Evolutionary conservation across 2,797 vertebrate genomes (phyloP).

Genomic region (Periophthalmus magnuspinnatus): DNA sequence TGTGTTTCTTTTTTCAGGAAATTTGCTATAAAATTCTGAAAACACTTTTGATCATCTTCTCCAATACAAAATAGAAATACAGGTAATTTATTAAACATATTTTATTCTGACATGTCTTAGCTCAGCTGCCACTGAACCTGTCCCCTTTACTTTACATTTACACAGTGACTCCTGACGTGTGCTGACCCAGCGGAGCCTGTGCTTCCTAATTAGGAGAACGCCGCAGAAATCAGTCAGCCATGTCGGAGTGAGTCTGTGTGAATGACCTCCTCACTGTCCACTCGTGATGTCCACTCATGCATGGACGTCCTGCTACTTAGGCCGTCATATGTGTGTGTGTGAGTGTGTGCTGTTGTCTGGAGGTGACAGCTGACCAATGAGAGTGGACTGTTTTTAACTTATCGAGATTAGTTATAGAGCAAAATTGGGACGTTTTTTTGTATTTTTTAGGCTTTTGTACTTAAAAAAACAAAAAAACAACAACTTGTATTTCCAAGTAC

Average conservation of each 20-base stretch:
- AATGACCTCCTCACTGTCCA: slow-evolving; percentile 63
- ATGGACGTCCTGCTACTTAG: slow-evolving; percentile 65
- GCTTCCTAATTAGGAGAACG: slow-evolving; percentile 64
- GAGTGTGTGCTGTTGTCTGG: slow-evolving; percentile 22
- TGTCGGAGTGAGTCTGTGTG: slow-evolving; percentile 38
- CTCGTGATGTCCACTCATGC: slow-evolving; percentile 59
- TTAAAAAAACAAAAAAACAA: no score
- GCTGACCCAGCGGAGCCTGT: background rate
- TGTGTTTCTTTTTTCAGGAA: no score
- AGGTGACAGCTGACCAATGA: slow-evolving; percentile 18
- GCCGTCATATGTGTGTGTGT: slow-evolving; percentile 26
- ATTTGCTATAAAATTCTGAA: no score
- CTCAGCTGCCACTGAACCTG: background rate
- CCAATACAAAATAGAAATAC: background rate
- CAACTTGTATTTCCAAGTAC: no score
- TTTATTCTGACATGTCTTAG: background rate
- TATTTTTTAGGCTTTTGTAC: no score
- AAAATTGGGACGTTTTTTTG: background rate
- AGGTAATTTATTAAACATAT: background rate
- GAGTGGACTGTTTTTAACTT: background rate
- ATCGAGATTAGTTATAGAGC: background rate
- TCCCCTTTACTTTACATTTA: background rate
- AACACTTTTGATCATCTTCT: no score
- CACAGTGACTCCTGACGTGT: background rate
- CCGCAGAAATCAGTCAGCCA: slow-evolving; percentile 53